Evolutionary conservation across 2,888 invertebrate genomes (phyloP).

Genomic region (Molorchus minor): DNA sequence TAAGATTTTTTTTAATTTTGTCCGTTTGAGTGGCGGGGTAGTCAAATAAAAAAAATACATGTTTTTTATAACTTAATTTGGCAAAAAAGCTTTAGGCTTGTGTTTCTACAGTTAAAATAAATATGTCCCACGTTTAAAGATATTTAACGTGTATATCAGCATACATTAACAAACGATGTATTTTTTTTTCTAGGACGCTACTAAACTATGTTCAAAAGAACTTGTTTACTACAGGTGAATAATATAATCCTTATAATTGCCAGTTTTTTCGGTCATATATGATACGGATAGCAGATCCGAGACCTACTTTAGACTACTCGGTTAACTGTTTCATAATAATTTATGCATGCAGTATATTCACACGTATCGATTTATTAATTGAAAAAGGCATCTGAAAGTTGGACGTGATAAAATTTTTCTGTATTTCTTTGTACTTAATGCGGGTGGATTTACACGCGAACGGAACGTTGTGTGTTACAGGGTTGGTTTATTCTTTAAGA

Average conservation of each 20-base stretch:
- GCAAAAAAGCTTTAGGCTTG: too few species aligned
- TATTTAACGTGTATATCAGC: too few species aligned
- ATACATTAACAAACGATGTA: too few species aligned
- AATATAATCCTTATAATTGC: constrained; percentile 19
- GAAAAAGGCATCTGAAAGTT: constrained; percentile 18
- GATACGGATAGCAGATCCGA: constrained; percentile 28
- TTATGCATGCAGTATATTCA: constrained; percentile 28
- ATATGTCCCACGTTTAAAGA: too few species aligned
- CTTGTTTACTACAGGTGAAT: constrained; percentile 22
- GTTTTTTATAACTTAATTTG: too few species aligned
- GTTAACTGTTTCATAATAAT: constrained; percentile 29
- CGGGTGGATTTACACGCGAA: background rate
- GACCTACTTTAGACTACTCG: constrained; percentile 30
- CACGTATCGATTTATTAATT: constrained; percentile 30
- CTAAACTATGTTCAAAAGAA: constrained; percentile 10
- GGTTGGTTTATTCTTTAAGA: too few species aligned
- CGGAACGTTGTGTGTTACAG: too few species aligned
- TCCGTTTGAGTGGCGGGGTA: too few species aligned
- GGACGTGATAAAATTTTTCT: constrained; percentile 14
- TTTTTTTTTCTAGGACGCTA: too few species aligned
- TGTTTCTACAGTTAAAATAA: too few species aligned
- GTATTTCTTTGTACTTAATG: background rate
- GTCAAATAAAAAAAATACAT: too few species aligned
- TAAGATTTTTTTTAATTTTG: too few species aligned
- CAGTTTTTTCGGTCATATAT: constrained; percentile 23